phyloP scores from a whole-genome alignment of 2,113 vertebrate genomes.

The Strigops habroptila region DNA sequence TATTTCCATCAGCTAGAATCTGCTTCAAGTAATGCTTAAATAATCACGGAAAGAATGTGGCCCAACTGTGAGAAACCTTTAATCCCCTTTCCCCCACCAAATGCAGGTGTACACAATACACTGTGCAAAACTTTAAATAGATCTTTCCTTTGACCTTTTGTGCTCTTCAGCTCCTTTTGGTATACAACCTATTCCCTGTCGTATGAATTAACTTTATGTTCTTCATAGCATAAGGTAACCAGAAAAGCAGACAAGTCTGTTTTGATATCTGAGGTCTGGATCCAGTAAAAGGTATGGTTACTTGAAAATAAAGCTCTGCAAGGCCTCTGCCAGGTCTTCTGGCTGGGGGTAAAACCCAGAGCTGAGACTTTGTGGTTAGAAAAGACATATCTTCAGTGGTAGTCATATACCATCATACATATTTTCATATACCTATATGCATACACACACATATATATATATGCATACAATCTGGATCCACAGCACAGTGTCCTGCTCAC shows the following conservation, averaged over 20 bases:
- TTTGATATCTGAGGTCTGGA: background rate
- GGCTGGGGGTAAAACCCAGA: background rate
- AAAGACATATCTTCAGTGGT: background rate
- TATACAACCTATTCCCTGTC: background rate
- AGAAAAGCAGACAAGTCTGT: background rate
- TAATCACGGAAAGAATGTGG: conserved; percentile 63
- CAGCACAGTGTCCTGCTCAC: background rate
- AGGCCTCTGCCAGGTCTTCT: background rate
- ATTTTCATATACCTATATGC: background rate
- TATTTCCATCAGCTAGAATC: conserved; percentile 29
- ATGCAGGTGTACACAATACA: background rate
- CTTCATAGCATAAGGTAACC: background rate
- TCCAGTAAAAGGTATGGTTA: background rate
- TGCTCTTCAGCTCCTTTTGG: background rate
- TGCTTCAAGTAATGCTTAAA: background rate
- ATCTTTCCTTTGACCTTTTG: background rate
- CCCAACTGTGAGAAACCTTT: conserved; percentile 42
- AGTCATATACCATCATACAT: background rate
- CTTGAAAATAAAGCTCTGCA: background rate
- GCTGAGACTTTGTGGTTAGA: background rate
- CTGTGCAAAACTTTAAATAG: background rate
- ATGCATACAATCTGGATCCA: background rate
- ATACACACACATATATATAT: background rate
- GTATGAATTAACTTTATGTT: background rate
- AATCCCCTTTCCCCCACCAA: background rate